Evolutionary conservation across 2,888 invertebrate genomes (phyloP), one percentile per base, ranked within the genome.

Genomic region (Lithophane leautieri): DNA sequence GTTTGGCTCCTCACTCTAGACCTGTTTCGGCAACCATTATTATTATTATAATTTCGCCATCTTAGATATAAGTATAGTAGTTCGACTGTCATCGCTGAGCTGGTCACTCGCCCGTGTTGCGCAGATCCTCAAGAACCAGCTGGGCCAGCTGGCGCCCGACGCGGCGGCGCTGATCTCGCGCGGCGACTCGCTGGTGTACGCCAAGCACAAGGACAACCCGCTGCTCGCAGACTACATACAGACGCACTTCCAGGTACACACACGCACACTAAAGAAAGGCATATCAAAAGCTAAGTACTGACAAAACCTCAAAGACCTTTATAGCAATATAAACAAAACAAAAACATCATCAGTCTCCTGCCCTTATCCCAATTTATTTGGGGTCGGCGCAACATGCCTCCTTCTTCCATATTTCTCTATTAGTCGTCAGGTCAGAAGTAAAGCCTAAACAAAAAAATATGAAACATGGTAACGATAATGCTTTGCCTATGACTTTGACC

Each of bases 131-230:
- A 97, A 98, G 90, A 94, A 96, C 85, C 97, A 97, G 92, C 92
- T 97, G 80, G 97, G 97, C 52, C 94, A 95, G 74, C 93, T 98
- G 82, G 98, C 98, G 19, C 98, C 98, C 4, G 98, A 98, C 91
- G 98, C 98, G 78, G 98, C 98, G 11, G 97, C 97, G 76, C 95
- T 98, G 52, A 98, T 98, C 83, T 98, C 98, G 28, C 97, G 97
- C 90, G 98, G 98, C 0, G 98, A 98, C 93, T 97, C 97, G 76
- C 95, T 98, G 62, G 97, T 98, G 44, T 97, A 98, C 92, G 97
- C 97, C 60, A 97, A 97, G n/a, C 98, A 98, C 92, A 92, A 90
- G 81, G 90, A 91, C 42, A 95, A 97, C 89, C 97, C 97, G 40
- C 91, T 92, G 58, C 94, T 97, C n/a, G 97, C 97, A 0, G 97